Percentiles rank a stretch among this genome's conserved stretches.
phyloP scores from a whole-genome alignment of 2,888 invertebrate genomes.

The Troides aeacus region DNA sequence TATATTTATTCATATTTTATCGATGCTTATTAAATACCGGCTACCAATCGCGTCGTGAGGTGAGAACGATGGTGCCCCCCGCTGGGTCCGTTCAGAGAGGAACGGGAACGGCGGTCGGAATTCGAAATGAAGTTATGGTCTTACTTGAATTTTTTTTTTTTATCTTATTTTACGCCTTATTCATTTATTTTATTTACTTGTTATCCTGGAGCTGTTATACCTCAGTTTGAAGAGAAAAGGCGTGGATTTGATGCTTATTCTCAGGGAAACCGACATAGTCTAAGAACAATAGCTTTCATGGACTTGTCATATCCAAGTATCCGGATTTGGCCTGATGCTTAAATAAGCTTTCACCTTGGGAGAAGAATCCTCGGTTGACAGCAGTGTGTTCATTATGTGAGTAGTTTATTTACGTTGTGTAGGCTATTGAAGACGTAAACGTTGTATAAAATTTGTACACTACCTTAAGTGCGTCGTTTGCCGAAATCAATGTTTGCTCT shows the following conservation, averaged over 20 bases:
- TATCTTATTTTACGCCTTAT: conserved; percentile 56
- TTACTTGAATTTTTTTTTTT: conserved; percentile 68
- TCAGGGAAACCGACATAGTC: no score
- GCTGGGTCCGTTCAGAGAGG: conserved; percentile 71
- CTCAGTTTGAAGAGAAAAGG: no score
- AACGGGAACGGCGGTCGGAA: conserved; percentile 74
- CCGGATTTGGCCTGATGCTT: no score
- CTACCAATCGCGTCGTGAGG: conserved; percentile 79
- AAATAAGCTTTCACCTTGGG: no score
- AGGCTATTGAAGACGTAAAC: conserved; percentile 31
- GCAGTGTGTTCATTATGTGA: no score
- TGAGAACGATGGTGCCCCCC: conserved; percentile 79
- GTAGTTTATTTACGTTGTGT: conserved; percentile 43
- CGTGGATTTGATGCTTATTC: no score
- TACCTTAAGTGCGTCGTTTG: conserved; percentile 4
- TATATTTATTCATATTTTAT: conserved; percentile 80
- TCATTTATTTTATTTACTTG: conserved; percentile 66
- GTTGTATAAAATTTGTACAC: conserved; percentile 19
- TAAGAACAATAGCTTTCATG: no score
- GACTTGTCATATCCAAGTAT: no score
- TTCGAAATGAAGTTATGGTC: conserved; percentile 78
- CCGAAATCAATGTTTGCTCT: conserved; percentile 22
- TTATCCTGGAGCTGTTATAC: conserved; percentile 46
- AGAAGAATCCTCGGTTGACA: no score
- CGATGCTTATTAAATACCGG: conserved; percentile 79